Evolutionary conservation across 2,888 invertebrate genomes (phyloP).

Genomic region (Anodontia alba): DNA sequence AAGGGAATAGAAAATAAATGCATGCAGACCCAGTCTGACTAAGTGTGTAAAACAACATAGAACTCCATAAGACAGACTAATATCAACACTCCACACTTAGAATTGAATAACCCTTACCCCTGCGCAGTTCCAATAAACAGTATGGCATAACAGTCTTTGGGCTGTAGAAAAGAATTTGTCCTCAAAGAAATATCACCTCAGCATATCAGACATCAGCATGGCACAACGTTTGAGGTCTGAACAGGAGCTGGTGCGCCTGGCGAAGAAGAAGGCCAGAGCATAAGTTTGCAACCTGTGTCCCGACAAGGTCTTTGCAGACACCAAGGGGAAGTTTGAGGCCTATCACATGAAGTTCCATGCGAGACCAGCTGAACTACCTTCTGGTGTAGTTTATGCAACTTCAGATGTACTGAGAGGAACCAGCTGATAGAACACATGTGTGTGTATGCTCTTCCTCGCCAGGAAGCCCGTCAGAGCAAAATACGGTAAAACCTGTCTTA

Average conservation of each 20-base stretch:
- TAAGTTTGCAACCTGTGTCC: not conserved
- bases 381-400: not conserved
- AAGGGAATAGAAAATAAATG: too few relatives aligned
- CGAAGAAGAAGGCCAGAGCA: not conserved
- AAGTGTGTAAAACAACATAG: too few relatives aligned
- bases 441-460: not conserved
- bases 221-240: not conserved
- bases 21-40: too few relatives aligned
- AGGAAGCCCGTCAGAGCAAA: not conserved
- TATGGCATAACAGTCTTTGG: too few relatives aligned
- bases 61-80: too few relatives aligned
- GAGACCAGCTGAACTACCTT: not conserved
- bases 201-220: too few relatives aligned
- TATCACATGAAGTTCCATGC: constrained; percentile 7
- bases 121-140: too few relatives aligned
- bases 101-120: too few relatives aligned
- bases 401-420: not conserved
- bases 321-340: not conserved
- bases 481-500: too few relatives aligned
- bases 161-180: too few relatives aligned
- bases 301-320: not conserved
- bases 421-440: not conserved
- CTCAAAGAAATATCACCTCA: too few relatives aligned
- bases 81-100: too few relatives aligned
- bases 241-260: not conserved